Percentiles rank a stretch among this genome's conserved stretches.
These are phyloP conservation scores for Leucoraja erinaceus DNA, from an alignment of 2,113 vertebrate genomes.

Conservation along the genomic window DNA sequence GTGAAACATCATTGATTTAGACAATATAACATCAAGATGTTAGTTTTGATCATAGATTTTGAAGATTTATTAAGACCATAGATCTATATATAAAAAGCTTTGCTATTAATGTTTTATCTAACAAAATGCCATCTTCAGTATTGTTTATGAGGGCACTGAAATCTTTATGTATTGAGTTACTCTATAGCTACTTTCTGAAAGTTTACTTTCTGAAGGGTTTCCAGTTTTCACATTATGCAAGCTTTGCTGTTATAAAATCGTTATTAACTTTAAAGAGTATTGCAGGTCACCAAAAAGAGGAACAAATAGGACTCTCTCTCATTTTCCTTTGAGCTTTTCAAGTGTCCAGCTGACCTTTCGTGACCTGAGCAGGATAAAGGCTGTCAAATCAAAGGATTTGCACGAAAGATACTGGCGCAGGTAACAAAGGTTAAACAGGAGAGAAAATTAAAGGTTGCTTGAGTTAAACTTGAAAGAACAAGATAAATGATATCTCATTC, in stretches of 20 bases:
- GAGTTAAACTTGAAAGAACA: not conserved
- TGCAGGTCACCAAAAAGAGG: not conserved
- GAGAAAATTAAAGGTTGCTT: conserved; percentile 18
- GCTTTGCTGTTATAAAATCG: not conserved
- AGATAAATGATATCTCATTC: not conserved
- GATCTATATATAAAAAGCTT: too few species aligned
- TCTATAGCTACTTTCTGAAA: not conserved
- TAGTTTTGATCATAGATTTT: not conserved
- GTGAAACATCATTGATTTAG: not conserved
- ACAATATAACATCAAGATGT: not conserved
- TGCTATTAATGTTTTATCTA: not conserved
- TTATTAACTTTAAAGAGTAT: conserved; percentile 6
- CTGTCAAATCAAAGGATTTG: not conserved
- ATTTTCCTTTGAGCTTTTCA: not conserved
- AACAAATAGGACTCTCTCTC: not conserved
- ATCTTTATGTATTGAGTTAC: not conserved
- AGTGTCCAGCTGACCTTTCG: not conserved
- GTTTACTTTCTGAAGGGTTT: not conserved
- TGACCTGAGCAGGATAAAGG: not conserved
- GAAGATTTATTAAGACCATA: not conserved
- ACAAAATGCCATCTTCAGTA: not conserved
- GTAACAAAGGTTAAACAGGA: conserved; percentile 22
- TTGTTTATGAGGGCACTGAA: not conserved
- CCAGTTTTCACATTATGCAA: not conserved
- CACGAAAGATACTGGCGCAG: not conserved